Percentiles rank a stretch among this genome's conserved stretches.
Conservation (phyloP, 2,113 vertebrate species). For the Nycticryphes semicollaris region DNA sequence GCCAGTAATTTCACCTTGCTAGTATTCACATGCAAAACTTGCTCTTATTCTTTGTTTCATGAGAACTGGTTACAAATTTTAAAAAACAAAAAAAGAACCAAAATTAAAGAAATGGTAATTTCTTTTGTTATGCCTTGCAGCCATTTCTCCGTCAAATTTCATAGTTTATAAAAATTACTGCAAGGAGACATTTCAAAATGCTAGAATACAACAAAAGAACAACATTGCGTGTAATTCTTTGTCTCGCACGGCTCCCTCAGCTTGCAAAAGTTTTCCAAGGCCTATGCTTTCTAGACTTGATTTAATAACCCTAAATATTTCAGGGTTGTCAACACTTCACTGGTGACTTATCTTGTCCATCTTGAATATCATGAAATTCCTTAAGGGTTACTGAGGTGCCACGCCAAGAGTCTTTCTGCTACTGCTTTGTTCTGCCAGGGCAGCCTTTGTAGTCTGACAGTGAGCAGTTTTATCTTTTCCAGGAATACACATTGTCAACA, state of each 20-base stretch:
- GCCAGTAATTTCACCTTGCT: background rate
- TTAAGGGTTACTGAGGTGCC: background rate
- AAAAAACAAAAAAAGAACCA: background rate
- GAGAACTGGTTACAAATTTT: background rate
- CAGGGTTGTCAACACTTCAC: background rate
- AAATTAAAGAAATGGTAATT: background rate
- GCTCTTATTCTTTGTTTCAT: background rate
- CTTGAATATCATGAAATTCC: conserved; percentile 22
- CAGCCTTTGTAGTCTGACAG: background rate
- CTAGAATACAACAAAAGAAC: background rate
- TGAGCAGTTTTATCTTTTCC: background rate
- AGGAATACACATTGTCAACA: background rate
- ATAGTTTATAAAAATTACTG: background rate
- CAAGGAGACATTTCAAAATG: background rate
- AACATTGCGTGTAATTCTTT: background rate
- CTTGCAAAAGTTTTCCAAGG: background rate
- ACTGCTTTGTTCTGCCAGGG: background rate
- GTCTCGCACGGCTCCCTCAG: background rate
- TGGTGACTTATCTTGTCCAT: conserved; percentile 12
- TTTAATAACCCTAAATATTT: conserved; percentile 34
- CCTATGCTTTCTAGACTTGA: conserved; percentile 16
- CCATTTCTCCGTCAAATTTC: background rate
- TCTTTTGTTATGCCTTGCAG: background rate
- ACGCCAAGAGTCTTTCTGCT: background rate
- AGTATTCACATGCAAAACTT: background rate